These are phyloP conservation scores for Dilophus febrilis DNA, from an alignment of 2,888 invertebrate genomes.

Conservation along the genomic window DNA sequence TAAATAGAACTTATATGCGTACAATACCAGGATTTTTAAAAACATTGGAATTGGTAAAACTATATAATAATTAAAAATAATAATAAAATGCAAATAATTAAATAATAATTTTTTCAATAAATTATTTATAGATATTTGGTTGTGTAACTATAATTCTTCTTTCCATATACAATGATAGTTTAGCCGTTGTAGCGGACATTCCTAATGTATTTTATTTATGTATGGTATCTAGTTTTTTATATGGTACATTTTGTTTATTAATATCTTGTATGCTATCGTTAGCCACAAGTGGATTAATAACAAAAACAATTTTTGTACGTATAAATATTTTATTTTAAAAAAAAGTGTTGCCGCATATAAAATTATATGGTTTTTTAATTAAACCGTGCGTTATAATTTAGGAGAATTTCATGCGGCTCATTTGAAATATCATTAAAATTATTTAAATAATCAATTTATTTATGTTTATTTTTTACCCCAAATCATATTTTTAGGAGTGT, in stretches of 20 bases:
- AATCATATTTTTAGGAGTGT: slow-evolving; percentile 47
- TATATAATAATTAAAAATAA: background rate
- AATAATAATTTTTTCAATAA: too few species aligned
- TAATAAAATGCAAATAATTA: too few species aligned
- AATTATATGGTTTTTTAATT: background rate
- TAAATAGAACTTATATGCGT: background rate
- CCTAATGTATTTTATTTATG: background rate
- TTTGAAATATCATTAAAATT: too few species aligned
- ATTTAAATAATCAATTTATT: background rate
- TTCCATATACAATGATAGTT: too few species aligned
- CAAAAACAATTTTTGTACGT: slow-evolving; percentile 24
- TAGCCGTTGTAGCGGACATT: background rate
- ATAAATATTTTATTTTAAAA: too few species aligned
- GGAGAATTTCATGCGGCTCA: too few species aligned
- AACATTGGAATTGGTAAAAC: background rate
- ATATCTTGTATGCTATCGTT: background rate
- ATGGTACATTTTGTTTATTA: background rate
- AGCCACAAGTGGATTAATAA: background rate
- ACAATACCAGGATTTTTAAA: background rate
- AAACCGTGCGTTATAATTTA: slow-evolving; percentile 1
- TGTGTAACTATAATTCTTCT: too few species aligned
- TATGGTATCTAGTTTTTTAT: background rate
- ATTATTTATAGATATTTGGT: too few species aligned
- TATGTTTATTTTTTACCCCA: slow-evolving; percentile 6
- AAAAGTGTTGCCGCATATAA: too few species aligned